phyloP scores from a whole-genome alignment of 2,888 invertebrate species.

The Torymus tubicola region DNA sequence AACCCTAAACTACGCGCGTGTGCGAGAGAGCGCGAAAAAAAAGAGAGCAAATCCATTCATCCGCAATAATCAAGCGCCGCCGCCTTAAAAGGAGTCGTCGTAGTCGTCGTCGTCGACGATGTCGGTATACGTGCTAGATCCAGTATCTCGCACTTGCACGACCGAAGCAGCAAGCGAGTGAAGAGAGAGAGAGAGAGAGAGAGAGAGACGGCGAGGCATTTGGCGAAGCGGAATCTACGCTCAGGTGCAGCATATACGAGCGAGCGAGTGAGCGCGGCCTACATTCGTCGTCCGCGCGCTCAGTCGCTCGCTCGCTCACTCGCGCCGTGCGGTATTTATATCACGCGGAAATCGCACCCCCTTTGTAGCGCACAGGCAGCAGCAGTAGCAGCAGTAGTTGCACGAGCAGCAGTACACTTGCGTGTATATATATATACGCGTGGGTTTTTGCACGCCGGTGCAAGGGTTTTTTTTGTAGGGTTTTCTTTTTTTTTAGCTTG shows the following conservation, averaged over 20 bases:
- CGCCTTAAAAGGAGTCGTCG: constrained; percentile 27
- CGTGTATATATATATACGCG: no score
- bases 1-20: no score
- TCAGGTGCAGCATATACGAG: constrained; percentile 46
- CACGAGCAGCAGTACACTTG: no score
- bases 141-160: not conserved
- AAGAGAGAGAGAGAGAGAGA: not conserved
- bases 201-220: not conserved
- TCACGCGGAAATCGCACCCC: constrained; percentile 54
- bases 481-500: no score
- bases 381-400: no score
- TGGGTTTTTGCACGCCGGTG: no score
- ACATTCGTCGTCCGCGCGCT: constrained; percentile 33
- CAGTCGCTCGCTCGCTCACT: constrained; percentile 16
- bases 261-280: constrained; percentile 23
- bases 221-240: constrained; percentile 39
- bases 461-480: no score
- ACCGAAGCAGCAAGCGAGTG: not conserved
- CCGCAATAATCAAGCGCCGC: no score
- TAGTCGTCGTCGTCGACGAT: constrained; percentile 17
- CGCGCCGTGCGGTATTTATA: constrained; percentile 47
- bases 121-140: constrained; percentile 12
- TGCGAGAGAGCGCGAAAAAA: not conserved
- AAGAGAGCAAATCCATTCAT: no score
- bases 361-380: not conserved